Conservation (phyloP, 2,888 invertebrate genomes). For the Tineola bisselliella region DNA sequence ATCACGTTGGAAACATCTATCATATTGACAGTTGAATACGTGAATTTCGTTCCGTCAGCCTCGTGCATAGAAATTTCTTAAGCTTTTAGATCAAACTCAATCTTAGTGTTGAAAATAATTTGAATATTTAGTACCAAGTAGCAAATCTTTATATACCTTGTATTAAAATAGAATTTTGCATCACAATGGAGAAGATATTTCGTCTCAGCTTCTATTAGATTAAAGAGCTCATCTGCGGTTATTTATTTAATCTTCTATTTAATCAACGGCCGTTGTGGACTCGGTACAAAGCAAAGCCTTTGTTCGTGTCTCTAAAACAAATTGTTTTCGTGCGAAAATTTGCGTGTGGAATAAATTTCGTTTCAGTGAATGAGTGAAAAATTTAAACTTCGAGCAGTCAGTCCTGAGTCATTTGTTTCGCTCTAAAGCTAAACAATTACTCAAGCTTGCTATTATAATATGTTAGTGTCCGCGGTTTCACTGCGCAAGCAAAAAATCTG, state of each 20-base stretch:
- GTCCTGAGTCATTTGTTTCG: constrained; percentile 7
- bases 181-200: neutral
- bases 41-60: neutral
- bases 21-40: neutral
- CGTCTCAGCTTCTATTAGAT: neutral
- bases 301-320: constrained; percentile 17
- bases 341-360: constrained; percentile 18
- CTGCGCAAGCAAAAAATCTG: neutral
- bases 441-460: neutral
- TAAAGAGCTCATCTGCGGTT: constrained; percentile 2
- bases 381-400: neutral
- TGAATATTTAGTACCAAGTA: neutral
- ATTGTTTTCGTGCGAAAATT: constrained; percentile 19
- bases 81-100: neutral
- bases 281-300: constrained; percentile 17
- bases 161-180: neutral
- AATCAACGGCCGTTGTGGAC: constrained; percentile 18
- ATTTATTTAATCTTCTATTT: constrained; percentile 20
- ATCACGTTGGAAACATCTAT: constrained; percentile 5
- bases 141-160: neutral
- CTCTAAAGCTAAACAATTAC: neutral
- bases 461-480: neutral
- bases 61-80: neutral
- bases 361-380: constrained; percentile 10
- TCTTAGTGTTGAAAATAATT: neutral